Evolutionary conservation across 2,113 vertebrate species (phyloP).

Genomic region (Nibea coibor): DNA sequence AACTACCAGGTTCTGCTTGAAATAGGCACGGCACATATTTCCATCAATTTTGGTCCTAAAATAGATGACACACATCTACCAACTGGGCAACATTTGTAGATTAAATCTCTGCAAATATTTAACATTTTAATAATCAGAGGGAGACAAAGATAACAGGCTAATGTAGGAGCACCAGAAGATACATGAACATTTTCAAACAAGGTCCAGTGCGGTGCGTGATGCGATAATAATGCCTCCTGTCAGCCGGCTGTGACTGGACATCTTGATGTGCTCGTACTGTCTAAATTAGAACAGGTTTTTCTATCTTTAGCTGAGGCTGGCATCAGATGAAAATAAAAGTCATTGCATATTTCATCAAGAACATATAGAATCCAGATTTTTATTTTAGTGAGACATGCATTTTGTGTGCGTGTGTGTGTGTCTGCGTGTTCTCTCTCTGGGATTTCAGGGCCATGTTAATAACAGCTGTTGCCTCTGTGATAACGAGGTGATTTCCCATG

Average conservation of each 20-base stretch:
- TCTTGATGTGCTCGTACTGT: conserved; percentile 29
- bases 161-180: not conserved
- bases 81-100: not conserved
- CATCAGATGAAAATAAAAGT: conserved; percentile 54
- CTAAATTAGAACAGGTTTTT: conserved; percentile 36
- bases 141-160: not conserved
- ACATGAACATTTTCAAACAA: not conserved
- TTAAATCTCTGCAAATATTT: conserved; percentile 5
- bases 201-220: not conserved
- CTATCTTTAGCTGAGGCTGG: conserved; percentile 42
- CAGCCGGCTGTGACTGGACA: conserved; percentile 48
- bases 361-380: conserved; percentile 45
- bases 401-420: not conserved
- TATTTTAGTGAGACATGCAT: not conserved
- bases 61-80: conserved; percentile 19
- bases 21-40: conserved; percentile 49
- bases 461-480: conserved; percentile 57
- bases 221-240: conserved; percentile 28
- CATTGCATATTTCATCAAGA: not conserved
- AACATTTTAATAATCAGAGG: not conserved
- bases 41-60: conserved; percentile 34
- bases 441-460: conserved; percentile 55
- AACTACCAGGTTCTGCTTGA: conserved; percentile 55
- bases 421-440: conserved; percentile 31
- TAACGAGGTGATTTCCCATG: conserved; percentile 65